Evolutionary conservation across 2,113 vertebrate species (phyloP), one percentile per base, ranked within the genome.

Genomic region (Pituophis catenifer): DNA sequence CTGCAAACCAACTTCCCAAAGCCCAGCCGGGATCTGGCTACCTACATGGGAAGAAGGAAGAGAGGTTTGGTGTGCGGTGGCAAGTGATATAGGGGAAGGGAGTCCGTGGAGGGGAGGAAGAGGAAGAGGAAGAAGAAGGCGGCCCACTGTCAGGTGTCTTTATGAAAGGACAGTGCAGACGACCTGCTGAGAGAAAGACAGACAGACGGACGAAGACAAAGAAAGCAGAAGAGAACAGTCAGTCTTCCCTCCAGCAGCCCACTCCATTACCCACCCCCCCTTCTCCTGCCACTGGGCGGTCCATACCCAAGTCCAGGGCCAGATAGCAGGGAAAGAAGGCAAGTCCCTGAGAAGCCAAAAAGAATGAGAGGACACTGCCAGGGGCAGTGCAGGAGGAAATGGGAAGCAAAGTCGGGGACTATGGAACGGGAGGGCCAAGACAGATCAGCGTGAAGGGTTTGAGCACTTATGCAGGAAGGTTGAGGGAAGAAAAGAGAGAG

Each of bases 111-210:
- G 99, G 98, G 95, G 98, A 98, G 88, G 98, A 98, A 95, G 98
- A 98, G 97, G 98, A 98, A 92, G 98, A 98, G 94, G 98, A 98
- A 93, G 98, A 98, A 95, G 98, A 98, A 97, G 98, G 98, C 89
- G 96, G 98, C 97, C 97, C 98, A 98, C 98, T 99, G 98, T 99
- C 98, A 98, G 99, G 98, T 98, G 98, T 98, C 98, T 98, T 99
- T 98, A 99, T 98, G 98, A 99, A 99, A 92, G 99, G 99, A 98
- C 99, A 99, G 98, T 99, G 98, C 98, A 99, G 98, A 96, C 99
- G 99, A 98, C 99, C 99, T 99, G 98, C 97, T 54, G 91, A 98
- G 96, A 97, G 98, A 96, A 97, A 97, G 98, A 97, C 98, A 97
- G 96, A 97, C 96, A 0, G 97, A 97, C 96, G 1, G 97, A 96